Evolutionary conservation across 2,797 vertebrate species (phyloP).

Genomic region (Lophura swinhoii): DNA sequence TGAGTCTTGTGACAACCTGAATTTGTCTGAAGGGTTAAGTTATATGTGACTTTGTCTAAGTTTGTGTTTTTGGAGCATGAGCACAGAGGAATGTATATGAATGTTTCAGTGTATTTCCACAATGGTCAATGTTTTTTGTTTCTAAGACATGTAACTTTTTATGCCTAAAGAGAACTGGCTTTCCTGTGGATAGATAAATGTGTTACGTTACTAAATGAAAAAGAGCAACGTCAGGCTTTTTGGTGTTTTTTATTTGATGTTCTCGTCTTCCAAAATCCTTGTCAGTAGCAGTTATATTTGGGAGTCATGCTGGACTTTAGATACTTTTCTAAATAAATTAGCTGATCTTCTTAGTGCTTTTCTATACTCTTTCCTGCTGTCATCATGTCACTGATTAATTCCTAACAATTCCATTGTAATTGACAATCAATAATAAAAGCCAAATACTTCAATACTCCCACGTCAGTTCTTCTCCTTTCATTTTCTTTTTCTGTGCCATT

Average conservation of each 20-base stretch:
- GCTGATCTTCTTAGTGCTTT: not conserved
- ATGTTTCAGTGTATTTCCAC: accelerated
- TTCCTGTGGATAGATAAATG: not conserved
- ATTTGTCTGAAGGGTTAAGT: no score
- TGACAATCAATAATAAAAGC: constrained; percentile 3
- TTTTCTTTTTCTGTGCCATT: not conserved
- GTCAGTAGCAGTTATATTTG: not conserved
- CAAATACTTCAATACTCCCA: not conserved
- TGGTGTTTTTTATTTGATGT: not conserved
- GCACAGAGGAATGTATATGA: no score
- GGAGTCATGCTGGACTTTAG: not conserved
- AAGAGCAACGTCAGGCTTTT: accelerated
- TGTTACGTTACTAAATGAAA: not conserved
- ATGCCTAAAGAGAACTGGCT: not conserved
- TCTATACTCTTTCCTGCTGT: not conserved
- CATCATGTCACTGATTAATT: not conserved
- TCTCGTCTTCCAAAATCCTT: not conserved
- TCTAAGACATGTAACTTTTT: not conserved
- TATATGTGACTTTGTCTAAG: no score
- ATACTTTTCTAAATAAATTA: not conserved
- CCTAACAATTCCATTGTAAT: not conserved
- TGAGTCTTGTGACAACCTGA: no score
- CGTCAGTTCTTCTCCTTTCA: not conserved
- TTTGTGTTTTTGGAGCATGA: no score
- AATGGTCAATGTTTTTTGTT: not conserved